Evolutionary conservation across 2,113 vertebrate species (phyloP).

Genomic region (Prietella phreatophila): DNA sequence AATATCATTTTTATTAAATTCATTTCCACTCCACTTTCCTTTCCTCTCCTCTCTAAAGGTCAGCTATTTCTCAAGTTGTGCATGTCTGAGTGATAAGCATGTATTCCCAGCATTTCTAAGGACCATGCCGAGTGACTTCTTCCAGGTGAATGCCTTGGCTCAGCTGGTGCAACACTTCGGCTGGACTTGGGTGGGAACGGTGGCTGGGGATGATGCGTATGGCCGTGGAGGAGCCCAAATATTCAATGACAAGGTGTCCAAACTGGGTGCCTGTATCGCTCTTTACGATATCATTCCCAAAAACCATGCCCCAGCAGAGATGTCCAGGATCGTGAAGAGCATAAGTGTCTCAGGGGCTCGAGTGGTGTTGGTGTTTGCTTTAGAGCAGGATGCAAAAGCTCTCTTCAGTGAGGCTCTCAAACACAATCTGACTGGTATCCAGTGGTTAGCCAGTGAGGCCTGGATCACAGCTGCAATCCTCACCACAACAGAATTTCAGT

Average conservation of each 20-base stretch:
- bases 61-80: constrained; percentile 79
- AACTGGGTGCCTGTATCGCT: constrained; percentile 69
- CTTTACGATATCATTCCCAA: constrained; percentile 75
- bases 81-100: constrained; percentile 75
- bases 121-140: constrained; percentile 78
- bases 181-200: constrained; percentile 77
- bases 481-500: constrained; percentile 64
- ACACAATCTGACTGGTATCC: constrained; percentile 69
- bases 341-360: constrained; percentile 67
- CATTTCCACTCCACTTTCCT: not conserved
- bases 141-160: constrained; percentile 74
- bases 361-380: constrained; percentile 75
- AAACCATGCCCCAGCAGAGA: constrained; percentile 60
- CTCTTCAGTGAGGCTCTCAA: constrained; percentile 69
- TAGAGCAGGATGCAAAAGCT: constrained; percentile 73
- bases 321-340: constrained; percentile 67
- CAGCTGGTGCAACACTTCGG: constrained; percentile 76
- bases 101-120: constrained; percentile 76
- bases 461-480: constrained; percentile 77
- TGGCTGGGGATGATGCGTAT: constrained; percentile 76
- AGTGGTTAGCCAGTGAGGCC: constrained; percentile 78
- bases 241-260: constrained; percentile 66
- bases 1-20: not conserved
- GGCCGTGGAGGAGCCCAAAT: constrained; percentile 74
- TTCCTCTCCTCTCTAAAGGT: constrained; percentile 60